phyloP scores from a whole-genome alignment of 2,113 vertebrate genomes.

The Cyprinus carpio region DNA sequence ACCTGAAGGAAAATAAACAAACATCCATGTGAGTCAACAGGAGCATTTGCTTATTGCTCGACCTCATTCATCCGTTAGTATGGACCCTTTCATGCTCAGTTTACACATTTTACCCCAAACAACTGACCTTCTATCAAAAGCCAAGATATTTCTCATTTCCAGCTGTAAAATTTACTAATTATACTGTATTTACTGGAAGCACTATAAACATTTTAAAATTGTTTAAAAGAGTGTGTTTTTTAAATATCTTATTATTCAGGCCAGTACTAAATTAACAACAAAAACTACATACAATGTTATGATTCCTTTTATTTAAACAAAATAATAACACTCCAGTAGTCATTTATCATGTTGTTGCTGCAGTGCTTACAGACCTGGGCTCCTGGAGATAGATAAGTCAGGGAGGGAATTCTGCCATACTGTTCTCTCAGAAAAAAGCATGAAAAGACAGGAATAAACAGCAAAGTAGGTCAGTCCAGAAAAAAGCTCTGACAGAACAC shows the following conservation, averaged over 20 bases:
- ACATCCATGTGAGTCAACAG: not conserved
- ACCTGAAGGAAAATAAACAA: constrained; percentile 11
- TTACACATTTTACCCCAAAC: not conserved
- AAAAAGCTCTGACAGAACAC: constrained; percentile 30
- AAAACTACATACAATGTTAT: not conserved
- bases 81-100: not conserved
- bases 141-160: not conserved
- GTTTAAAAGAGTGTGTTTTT: too few species aligned
- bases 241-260: too few species aligned
- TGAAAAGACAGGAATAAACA: constrained; percentile 45
- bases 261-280: too few species aligned
- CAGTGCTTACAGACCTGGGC: constrained; percentile 39
- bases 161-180: not conserved
- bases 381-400: constrained; percentile 48
- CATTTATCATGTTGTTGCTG: constrained; percentile 45
- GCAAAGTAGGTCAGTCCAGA: constrained; percentile 49
- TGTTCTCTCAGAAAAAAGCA: constrained; percentile 24
- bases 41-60: not conserved
- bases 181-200: not conserved
- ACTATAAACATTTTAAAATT: not conserved
- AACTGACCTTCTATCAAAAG: not conserved
- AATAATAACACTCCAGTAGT: constrained; percentile 35
- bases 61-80: not conserved
- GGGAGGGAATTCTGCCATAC: constrained; percentile 39
- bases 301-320: not conserved